Evolutionary conservation across 2,888 invertebrate species (phyloP), one percentile per base, ranked within the genome.

Genomic region (Palloptera scutellata): DNA sequence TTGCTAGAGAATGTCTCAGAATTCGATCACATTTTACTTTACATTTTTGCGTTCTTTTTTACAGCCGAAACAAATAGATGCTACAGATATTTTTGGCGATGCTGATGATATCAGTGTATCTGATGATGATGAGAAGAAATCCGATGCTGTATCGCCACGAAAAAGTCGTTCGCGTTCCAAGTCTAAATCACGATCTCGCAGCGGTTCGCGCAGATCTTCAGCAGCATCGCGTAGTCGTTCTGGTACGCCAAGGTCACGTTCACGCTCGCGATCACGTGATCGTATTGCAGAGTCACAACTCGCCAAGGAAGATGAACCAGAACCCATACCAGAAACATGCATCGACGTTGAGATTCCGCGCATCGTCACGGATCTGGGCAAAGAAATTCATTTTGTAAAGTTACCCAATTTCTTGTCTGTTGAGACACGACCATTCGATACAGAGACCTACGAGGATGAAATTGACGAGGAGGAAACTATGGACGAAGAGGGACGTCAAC

Each of bases 341-440:
- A 98, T 98, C 67, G 97, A 98, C 78, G 97, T 97, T 1, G 96
- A 97, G 86, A 97, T 98, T 84, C 98, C 98, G 1, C 92, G 96
- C 86, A 97, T 98, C 69, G 91, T 91, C 76, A 95, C 96, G 0
- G 95, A 97, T 85, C 87, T 98, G 1, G 97, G 97, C 62, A 91
- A 91, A 73, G 96, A 96, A 79, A 89, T 97, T 77, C 95, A 98
- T 83, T 98, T 98, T 78, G 96, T 98, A 0, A 98, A 98, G 83
- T 86, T 99, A 68, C 99, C 99, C 1, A 99, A 99, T 86, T 99
- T 99, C 86, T 89, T 99, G 79, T 98, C 97, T 0, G 97, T 99
- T 52, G 98, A 98, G 84, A 97, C 97, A 0, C 87, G 98, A 72
- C 98, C 98, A 0, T 99, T 97, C 81, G 98, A 98, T 81, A 91